phyloP scores from a whole-genome alignment of 2,797 vertebrate genomes.

The Thunnus albacares region DNA sequence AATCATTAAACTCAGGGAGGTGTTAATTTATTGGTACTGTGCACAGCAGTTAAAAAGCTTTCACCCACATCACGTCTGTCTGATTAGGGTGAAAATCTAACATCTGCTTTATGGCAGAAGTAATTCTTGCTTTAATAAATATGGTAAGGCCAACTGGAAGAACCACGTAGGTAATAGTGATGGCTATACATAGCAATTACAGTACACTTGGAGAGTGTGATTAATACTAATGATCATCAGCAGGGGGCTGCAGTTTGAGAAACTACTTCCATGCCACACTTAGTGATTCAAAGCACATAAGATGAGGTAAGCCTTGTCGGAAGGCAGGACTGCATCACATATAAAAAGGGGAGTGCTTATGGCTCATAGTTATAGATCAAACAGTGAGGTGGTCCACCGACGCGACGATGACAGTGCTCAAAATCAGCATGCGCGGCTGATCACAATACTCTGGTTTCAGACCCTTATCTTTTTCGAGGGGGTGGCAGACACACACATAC shows the following conservation, averaged over 20 bases:
- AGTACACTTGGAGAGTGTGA: slow-evolving; percentile 10
- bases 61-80: slow-evolving; percentile 50
- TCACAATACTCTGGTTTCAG: slow-evolving; percentile 50
- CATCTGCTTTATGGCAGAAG: slow-evolving; percentile 40
- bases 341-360: neutral
- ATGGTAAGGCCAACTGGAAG: neutral
- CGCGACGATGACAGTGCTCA: slow-evolving; percentile 43
- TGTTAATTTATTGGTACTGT: slow-evolving; percentile 48
- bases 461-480: slow-evolving; percentile 48
- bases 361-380: slow-evolving; percentile 3
- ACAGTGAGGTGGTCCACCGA: slow-evolving; percentile 23
- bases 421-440: slow-evolving; percentile 34
- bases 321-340: slow-evolving; percentile 49
- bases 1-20: slow-evolving; percentile 48
- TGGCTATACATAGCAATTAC: slow-evolving; percentile 29
- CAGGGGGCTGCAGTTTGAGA: slow-evolving; percentile 34
- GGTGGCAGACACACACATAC: slow-evolving; percentile 55
- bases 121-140: slow-evolving; percentile 47
- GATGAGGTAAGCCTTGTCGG: slow-evolving; percentile 65
- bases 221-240: slow-evolving; percentile 33
- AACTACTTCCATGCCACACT: slow-evolving; percentile 18
- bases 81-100: slow-evolving; percentile 45
- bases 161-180: neutral
- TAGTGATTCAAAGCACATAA: slow-evolving; percentile 68
- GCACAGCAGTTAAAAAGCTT: slow-evolving; percentile 48